phyloP scores from a whole-genome alignment of 2,113 vertebrate species.

The Sminthopsis crassicaudata region DNA sequence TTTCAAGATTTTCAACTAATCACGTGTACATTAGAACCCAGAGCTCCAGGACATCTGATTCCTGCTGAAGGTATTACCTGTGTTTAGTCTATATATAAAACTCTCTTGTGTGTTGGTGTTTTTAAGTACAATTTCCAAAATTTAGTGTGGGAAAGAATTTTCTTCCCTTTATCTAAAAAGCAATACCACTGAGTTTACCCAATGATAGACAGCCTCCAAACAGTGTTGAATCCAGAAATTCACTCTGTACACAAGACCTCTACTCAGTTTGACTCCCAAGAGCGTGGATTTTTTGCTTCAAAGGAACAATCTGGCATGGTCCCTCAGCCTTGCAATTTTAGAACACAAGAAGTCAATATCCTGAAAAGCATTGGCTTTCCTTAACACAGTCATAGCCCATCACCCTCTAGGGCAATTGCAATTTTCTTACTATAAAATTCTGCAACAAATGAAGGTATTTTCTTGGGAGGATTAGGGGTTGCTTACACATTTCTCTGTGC shows the following conservation, averaged over 20 bases:
- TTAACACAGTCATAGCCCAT: not conserved
- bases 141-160: not conserved
- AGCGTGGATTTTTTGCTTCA: not conserved
- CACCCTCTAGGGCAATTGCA: accelerated
- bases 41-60: not conserved
- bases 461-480: too few species aligned
- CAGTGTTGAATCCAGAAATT: conserved; percentile 20
- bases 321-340: not conserved
- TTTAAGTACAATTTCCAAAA: conserved; percentile 25
- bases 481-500: not conserved
- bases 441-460: not conserved
- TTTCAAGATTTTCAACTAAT: not conserved
- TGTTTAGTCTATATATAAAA: not conserved
- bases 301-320: not conserved
- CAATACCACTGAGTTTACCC: not conserved
- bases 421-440: not conserved
- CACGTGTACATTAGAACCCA: not conserved
- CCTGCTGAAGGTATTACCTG: not conserved
- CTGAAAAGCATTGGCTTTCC: not conserved
- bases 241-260: conserved; percentile 26
- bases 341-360: not conserved
- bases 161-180: conserved; percentile 1
- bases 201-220: not conserved
- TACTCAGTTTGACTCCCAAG: not conserved
- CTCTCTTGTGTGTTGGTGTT: not conserved